Conservation (phyloP, 2,113 vertebrate genomes). For the Lophochroa leadbeateri region DNA sequence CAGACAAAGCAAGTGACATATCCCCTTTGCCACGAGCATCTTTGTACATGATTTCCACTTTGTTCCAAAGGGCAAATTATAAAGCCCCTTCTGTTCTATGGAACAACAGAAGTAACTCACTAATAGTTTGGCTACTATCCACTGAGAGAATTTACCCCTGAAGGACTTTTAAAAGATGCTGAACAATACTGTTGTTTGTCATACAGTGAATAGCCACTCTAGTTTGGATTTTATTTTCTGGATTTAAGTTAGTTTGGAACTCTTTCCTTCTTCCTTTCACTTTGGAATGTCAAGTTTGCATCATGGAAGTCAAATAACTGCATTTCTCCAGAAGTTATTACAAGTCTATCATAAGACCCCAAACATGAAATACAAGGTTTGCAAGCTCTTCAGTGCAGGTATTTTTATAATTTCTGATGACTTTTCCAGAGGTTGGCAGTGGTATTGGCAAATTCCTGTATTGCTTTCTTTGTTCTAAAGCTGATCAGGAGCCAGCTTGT, state of each 20-base stretch:
- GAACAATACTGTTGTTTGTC: background rate
- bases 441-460: slow-evolving; percentile 6
- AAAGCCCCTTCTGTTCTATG: background rate
- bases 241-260: background rate
- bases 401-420: slow-evolving; percentile 46
- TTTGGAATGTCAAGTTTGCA: background rate
- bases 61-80: background rate
- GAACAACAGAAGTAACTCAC: background rate
- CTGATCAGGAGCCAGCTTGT: slow-evolving; percentile 5
- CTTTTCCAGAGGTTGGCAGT: slow-evolving; percentile 42
- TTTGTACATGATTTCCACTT: background rate
- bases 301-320: background rate
- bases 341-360: background rate
- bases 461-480: slow-evolving; percentile 38
- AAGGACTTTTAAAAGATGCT: background rate
- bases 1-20: background rate
- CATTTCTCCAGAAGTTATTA: background rate
- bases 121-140: background rate
- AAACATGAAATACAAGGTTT: slow-evolving; percentile 8
- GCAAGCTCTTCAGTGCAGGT: slow-evolving; percentile 23
- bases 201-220: background rate
- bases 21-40: background rate
- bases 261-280: background rate
- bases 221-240: background rate
- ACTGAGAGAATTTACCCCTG: background rate